phyloP scores from a whole-genome alignment of 2,888 invertebrate genomes.

The Leucophora obtusa region DNA sequence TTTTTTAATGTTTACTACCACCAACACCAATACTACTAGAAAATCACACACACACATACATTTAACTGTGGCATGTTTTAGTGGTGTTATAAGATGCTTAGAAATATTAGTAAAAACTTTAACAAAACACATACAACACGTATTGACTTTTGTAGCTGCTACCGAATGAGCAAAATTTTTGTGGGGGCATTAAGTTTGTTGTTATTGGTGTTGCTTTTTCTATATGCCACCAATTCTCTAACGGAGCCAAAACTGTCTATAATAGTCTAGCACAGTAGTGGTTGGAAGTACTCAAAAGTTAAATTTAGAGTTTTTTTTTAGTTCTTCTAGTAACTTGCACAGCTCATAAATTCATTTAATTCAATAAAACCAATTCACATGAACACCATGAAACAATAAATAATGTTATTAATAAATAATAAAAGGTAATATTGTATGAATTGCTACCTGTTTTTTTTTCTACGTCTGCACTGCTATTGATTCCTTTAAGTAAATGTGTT shows the following conservation, averaged over 20 bases:
- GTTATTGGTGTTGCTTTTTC: neutral
- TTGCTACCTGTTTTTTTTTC: conserved; percentile 67
- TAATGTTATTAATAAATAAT: conserved; percentile 78
- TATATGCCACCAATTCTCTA: conserved; percentile 56
- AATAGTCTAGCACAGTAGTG: conserved; percentile 28
- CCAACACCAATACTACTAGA: conserved; percentile 43
- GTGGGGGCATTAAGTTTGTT: conserved; percentile 58
- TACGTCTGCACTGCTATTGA: conserved; percentile 5
- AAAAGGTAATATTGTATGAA: conserved; percentile 73
- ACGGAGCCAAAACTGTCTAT: conserved; percentile 44
- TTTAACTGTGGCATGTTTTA: neutral
- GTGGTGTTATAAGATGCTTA: conserved; percentile 56
- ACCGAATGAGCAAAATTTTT: conserved; percentile 57
- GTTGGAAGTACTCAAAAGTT: conserved; percentile 44
- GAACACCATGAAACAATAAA: conserved; percentile 77
- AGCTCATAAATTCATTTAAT: conserved; percentile 68
- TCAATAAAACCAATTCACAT: conserved; percentile 72
- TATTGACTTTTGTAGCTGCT: conserved; percentile 65
- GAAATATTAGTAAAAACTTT: conserved; percentile 61
- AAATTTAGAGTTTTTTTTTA: conserved; percentile 21
- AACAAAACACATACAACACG: conserved; percentile 65
- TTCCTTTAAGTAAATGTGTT: conserved; percentile 26
- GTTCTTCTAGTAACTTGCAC: conserved; percentile 42
- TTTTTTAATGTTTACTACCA: conserved; percentile 52
- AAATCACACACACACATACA: conserved; percentile 16